A percentile compares a stretch with the other conserved stretches of the same genome.
Evolutionary conservation across 1,140 invertebrate genomes (phyloP).

Genomic region (Drosophila bocki): DNA sequence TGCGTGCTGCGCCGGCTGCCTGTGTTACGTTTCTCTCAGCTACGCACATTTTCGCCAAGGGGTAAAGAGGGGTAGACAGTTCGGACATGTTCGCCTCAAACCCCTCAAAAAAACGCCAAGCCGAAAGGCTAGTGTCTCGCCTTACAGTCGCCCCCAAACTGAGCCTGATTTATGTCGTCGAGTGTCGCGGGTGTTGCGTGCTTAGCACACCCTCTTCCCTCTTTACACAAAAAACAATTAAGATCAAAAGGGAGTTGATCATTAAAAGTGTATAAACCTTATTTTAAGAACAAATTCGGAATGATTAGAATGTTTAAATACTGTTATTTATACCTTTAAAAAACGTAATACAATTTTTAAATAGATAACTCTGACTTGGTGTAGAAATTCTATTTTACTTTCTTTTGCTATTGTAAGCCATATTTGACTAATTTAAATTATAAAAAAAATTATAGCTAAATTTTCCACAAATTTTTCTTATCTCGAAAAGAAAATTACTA

Average conservation of each 20-base stretch:
- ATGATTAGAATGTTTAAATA: background rate
- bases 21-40: constrained; percentile 60
- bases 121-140: constrained; percentile 68
- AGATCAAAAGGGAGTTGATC: background rate
- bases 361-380: background rate
- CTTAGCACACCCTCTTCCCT: constrained; percentile 16
- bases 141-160: constrained; percentile 50
- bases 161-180: constrained; percentile 71
- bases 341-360: too few relatives aligned
- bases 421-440: background rate
- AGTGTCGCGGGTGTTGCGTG: constrained; percentile 80
- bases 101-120: constrained; percentile 20
- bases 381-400: background rate
- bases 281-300: background rate
- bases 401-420: background rate
- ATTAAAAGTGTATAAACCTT: background rate
- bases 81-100: constrained; percentile 61
- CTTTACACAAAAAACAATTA: background rate
- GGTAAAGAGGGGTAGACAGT: constrained; percentile 9
- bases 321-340: background rate
- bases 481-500: too few relatives aligned
- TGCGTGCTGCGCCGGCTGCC: constrained; percentile 52
- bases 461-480: too few relatives aligned
- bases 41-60: constrained; percentile 55
- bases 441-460: too few relatives aligned